Percentiles rank a stretch among this genome's conserved stretches.
Evolutionary conservation across 2,113 vertebrate genomes (phyloP).

Genomic region (Xyrauchen texanus): DNA sequence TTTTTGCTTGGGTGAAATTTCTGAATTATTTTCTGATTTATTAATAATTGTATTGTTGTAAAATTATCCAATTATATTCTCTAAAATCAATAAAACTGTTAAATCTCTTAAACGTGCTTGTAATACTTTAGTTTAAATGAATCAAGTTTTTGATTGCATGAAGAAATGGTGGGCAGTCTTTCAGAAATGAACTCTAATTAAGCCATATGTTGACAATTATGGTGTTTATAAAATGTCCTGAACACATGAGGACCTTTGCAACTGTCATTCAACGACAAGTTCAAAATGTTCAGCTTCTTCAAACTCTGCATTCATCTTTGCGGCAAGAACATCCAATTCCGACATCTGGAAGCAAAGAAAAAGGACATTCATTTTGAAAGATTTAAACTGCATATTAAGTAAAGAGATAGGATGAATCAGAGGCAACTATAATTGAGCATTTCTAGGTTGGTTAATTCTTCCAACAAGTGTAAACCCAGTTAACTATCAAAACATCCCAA

Average conservation of each 20-base stretch:
- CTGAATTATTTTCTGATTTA: no score
- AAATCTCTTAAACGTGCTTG: background rate
- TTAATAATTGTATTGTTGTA: background rate
- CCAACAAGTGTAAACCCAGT: no score
- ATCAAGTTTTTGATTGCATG: background rate
- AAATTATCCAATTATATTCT: background rate
- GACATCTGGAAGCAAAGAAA: conserved; percentile 60
- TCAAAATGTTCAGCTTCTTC: conserved; percentile 85
- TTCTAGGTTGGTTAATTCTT: no score
- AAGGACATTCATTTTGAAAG: no score
- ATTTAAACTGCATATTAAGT: no score
- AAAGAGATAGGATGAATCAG: no score
- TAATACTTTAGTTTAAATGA: background rate
- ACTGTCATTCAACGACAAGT: conserved; percentile 80
- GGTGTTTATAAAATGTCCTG: background rate
- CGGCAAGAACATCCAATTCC: conserved; percentile 81
- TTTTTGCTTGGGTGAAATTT: no score
- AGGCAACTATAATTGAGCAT: no score
- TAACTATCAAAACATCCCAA: no score
- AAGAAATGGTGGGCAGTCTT: background rate
- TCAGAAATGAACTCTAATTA: background rate
- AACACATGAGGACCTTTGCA: background rate
- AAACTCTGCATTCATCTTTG: conserved; percentile 86
- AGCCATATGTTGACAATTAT: background rate
- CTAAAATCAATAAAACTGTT: background rate